Conservation (phyloP, 2,113 vertebrate species). For the Semicossyphus pulcher region DNA sequence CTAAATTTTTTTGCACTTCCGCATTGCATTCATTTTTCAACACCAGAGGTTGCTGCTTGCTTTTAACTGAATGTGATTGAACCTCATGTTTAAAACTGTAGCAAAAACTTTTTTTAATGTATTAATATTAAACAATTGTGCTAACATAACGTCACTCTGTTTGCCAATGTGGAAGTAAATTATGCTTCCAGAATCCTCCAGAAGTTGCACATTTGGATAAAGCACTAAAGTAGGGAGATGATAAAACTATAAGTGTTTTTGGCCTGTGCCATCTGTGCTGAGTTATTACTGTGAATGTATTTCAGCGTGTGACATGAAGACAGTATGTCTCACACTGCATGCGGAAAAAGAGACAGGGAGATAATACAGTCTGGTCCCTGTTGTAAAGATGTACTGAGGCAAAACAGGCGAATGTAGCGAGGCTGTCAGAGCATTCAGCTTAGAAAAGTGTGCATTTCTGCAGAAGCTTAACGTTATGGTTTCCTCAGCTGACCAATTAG, state of each 20-base stretch:
- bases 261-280: conserved; percentile 14
- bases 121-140: too few relatives aligned
- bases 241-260: neutral
- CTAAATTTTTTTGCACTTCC: too few relatives aligned
- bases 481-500: conserved; percentile 21
- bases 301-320: conserved; percentile 25
- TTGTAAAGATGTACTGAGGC: conserved; percentile 35
- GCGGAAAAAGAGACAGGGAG: conserved; percentile 1
- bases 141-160: too few relatives aligned
- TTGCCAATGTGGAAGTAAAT: neutral
- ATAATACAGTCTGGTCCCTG: conserved; percentile 21
- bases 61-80: too few relatives aligned
- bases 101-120: too few relatives aligned
- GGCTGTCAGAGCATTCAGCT: conserved; percentile 21
- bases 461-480: conserved; percentile 25
- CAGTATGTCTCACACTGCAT: conserved; percentile 11
- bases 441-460: conserved; percentile 21
- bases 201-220: neutral
- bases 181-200: neutral
- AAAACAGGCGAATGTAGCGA: conserved; percentile 20
- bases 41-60: too few relatives aligned
- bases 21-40: too few relatives aligned
- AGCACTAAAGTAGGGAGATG: neutral
- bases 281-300: conserved; percentile 35
- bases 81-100: too few relatives aligned